Conservation (phyloP, 2,797 vertebrate genomes). For the Corythornis leucogaster region DNA sequence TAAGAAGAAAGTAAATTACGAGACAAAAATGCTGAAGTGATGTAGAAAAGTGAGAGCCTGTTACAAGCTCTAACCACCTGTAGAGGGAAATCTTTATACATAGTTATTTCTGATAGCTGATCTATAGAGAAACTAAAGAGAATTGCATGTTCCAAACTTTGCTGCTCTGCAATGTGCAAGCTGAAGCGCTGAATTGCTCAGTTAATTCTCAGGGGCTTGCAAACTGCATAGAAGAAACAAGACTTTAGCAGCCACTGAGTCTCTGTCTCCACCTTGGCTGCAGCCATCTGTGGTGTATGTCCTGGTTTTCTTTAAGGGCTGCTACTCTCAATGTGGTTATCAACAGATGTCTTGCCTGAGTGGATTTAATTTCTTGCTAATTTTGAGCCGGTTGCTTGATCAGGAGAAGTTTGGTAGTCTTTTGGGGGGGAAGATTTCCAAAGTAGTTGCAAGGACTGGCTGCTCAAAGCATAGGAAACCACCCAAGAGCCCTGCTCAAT, state of each 20-base stretch:
- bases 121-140: constrained; percentile 55
- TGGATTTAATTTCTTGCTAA: constrained; percentile 38
- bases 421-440: not conserved
- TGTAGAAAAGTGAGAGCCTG: constrained; percentile 68
- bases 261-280: not conserved
- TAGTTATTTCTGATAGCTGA: constrained; percentile 69
- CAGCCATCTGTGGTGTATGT: constrained; percentile 15
- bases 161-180: constrained; percentile 6
- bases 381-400: constrained; percentile 53
- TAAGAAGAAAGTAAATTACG: constrained; percentile 6
- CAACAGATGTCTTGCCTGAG: constrained; percentile 70
- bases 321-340: not conserved
- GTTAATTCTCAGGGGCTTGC: not conserved
- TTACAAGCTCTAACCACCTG: constrained; percentile 82
- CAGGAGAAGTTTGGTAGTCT: constrained; percentile 14
- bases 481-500: constrained; percentile 10
- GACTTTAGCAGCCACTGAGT: not conserved
- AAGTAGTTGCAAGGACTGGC: not conserved
- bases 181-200: not conserved
- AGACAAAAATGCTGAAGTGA: constrained; percentile 34
- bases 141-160: constrained; percentile 72
- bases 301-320: constrained; percentile 19
- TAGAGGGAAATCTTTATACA: constrained; percentile 86
- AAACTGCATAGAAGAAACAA: not conserved
- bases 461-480: not conserved